Base-by-base conservation (phyloP, 30 jellyfish, hydroid and myxozoan species). In the Pseudorhiza aurosa region DNA sequence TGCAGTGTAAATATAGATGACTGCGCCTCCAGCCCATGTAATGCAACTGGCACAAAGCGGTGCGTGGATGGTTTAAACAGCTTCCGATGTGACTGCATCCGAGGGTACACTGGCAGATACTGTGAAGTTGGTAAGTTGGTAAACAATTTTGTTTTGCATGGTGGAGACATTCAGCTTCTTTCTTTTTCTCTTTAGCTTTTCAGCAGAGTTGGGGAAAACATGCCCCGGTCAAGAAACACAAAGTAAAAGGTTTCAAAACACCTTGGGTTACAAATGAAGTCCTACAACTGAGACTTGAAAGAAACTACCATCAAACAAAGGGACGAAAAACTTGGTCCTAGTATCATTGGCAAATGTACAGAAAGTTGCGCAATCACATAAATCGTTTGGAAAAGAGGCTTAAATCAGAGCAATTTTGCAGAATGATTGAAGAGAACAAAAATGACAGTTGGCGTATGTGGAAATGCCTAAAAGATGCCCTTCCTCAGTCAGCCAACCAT, bases 81-180 rank as follows among this genome's bases (percentile, higher is more conserved):
- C 37, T 88, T 43, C 51, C 36, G 60, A 26, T 88, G 97, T 37
- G 58, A 21, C 2, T 88, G 97, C 65, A 36, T 40, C 24, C 58
- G 51, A 45, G 97, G 97, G 12, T 88, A 9, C 83, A 30, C 64
- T 12, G 97, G 97, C 50, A 88, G 35, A 25, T 56, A 35, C 4
- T 88, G 97, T 33, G 97, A 88, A 72, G 75, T 53, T 32, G 70
- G 97, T 88, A 72, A 55, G 94, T 58, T 18, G 8, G n/a, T n/a
- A n/a, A n/a, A n/a, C n/a, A n/a, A n/a, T 32, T 78, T 58, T 53
- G 7, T 14, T 53, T 26, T 33, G n/a, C n/a, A n/a, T n/a, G n/a
- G n/a, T n/a, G n/a, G n/a, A n/a, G n/a, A n/a, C n/a, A n/a, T n/a
- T n/a, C n/a, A n/a, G n/a, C n/a, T n/a, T n/a, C n/a, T n/a, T n/a